Evolutionary conservation across 2,113 vertebrate species (phyloP), one percentile per base, ranked within the genome.

Genomic region (Ptyas mucosa): DNA sequence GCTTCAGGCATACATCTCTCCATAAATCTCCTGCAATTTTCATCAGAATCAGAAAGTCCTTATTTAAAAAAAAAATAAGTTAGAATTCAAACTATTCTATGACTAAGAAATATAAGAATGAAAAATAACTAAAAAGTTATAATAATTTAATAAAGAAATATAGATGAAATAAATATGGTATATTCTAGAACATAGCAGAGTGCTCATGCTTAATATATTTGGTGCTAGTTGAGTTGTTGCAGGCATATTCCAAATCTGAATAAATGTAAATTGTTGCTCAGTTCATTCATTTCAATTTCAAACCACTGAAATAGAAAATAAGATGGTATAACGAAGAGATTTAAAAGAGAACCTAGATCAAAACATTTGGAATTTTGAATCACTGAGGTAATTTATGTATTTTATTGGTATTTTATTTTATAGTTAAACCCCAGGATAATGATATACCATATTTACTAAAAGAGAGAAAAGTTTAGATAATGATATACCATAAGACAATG

Each of bases 1-100:
- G 99, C 99, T 97, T 99, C 99, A 46, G 99, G 99, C 99, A 99
- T 99, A 96, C 99, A 99, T 86, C 99, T 98, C 94, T 99, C 99
- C 96, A 99, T 98, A 96, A 99, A 99, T 26, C 99, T 98, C 97
- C 99, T 99, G 96, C 99, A 99, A 96, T 99, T 99, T 97, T 99
- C 99, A 97, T 99, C 99, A 6, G 99, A 99, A 91, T 99, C 99
- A 34, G 99, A 98, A 91, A 99, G 98, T 96, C 99, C 99, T 99
- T 97, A 49, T 75, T 88, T 64, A 94, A 96, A 95, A 94, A 64
- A 3, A 61, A 93, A 51, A 15, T 1, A 1, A 61, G 43, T 93
- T 93, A 61, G 54, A 23, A 85, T 86, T 43, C 12, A 88, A 58
- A 43, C 18, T 43, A 39, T 2, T 81, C n/a, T 20, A 81, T 81